Base-by-base conservation (phyloP, 1,140 invertebrate species). In the Brachionus paranguensis region DNA sequence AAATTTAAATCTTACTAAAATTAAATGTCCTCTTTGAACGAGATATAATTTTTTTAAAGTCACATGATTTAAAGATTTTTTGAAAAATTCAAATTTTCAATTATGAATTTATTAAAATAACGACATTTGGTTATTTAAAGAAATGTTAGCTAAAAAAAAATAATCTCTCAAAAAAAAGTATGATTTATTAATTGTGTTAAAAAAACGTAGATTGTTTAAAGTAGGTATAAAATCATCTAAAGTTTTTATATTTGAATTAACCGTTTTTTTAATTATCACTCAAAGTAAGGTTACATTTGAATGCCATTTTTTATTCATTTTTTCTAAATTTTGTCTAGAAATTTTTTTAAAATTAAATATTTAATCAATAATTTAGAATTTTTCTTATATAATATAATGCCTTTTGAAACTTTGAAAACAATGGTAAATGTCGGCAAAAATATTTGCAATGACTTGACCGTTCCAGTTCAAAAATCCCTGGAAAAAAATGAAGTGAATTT, bases 391-490 rank as follows among this genome's bases (percentile, higher is more conserved):
- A 17, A 27, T 20, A 64, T 41, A 68, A 81, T 81, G 78, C 17
- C 78, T 20, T 79, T 79, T 65, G 78, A 20, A 68, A 45, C 78
- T 11, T 81, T 81, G 4, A 81, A 81, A 68, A 81, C 78, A 2
- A 64, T 81, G 64, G 53, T 81, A 1, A 81, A 81, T 45, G 41
- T 81, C 17, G 78, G 78, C 10, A 81, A 43, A 24, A 81, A 81
- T 5, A 81, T 60, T 64, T 81, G 33, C 20, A 81, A 65, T 64
- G 78, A 81, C 45, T 68, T 37, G 2, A 27, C 50, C 1, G 78
- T 81, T 3, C 78, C 78, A 43, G 78, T 81, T 3, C 60, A 29
- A 10, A 60, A 81, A 81, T 14, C 8, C 4, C 7, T 81, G 11
- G 78, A 81, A 2, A 64, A 60, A 24, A 60, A 81, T 20, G 43